Conservation (phyloP, 2,113 vertebrate species). For the Probosciger aterrimus region DNA sequence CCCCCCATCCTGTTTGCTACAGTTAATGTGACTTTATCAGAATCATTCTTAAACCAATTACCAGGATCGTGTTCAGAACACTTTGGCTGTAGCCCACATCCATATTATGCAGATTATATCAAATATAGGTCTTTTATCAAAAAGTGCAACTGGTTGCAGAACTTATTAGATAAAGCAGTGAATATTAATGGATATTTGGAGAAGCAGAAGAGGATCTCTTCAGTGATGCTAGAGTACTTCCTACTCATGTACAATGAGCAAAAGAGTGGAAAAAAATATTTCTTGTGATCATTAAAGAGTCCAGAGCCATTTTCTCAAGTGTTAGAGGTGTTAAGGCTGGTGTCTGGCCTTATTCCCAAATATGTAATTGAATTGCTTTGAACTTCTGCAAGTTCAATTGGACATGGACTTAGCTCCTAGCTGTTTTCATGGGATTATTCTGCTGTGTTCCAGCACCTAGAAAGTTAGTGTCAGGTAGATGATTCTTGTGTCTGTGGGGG, state of each 20-base stretch:
- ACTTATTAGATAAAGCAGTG: conserved; percentile 3
- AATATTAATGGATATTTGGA: conserved; percentile 13
- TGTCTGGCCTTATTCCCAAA: conserved; percentile 58
- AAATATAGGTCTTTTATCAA: background rate
- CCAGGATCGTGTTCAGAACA: conserved; percentile 35
- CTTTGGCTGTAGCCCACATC: conserved; percentile 32
- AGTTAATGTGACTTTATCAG: conserved; percentile 16
- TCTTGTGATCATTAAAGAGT: conserved; percentile 32
- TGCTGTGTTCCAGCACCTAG: conserved; percentile 6
- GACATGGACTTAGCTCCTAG: background rate
- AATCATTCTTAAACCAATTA: conserved; percentile 40
- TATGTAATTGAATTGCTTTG: conserved; percentile 57
- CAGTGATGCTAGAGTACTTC: background rate
- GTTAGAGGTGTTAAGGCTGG: conserved; percentile 36
- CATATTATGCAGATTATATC: conserved; percentile 21
- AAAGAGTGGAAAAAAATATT: conserved; percentile 8
- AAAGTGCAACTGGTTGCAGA: background rate
- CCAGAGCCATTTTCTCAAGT: conserved; percentile 48
- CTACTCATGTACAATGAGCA: background rate
- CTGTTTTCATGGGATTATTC: conserved; percentile 32
- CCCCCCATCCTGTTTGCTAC: background rate
- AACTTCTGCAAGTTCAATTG: conserved; percentile 44
- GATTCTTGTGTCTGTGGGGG: background rate
- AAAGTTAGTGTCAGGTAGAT: background rate
- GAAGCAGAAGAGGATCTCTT: background rate